These are phyloP conservation scores for Macrosiphum euphorbiae DNA, from an alignment of 2,888 invertebrate species.

Conservation along the genomic window DNA sequence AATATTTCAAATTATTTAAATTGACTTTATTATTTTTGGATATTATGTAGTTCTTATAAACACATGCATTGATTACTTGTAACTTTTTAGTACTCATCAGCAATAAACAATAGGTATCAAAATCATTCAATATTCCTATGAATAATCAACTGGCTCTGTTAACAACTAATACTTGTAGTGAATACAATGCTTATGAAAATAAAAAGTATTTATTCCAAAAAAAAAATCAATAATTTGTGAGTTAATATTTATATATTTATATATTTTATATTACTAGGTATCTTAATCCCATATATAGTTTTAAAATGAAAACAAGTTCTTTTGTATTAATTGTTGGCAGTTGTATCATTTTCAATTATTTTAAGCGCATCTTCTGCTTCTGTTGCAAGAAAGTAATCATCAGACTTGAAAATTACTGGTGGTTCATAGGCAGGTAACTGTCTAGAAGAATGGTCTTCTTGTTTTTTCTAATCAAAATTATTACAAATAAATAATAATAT, in stretches of 20 bases:
- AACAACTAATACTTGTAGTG: background rate
- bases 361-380: conserved; percentile 12
- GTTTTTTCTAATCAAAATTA: conserved; percentile 51
- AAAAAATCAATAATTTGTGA: background rate
- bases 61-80: background rate
- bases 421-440: conserved; percentile 53
- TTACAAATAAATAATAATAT: background rate
- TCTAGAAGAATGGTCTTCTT: conserved; percentile 46
- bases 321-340: background rate
- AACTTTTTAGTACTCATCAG: background rate
- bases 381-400: conserved; percentile 41
- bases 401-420: conserved; percentile 53
- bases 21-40: background rate
- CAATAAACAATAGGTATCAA: background rate
- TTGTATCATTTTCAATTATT: background rate
- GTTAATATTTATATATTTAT: background rate
- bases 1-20: background rate
- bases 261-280: background rate
- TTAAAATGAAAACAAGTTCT: background rate
- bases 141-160: background rate
- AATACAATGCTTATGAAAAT: background rate
- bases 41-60: background rate
- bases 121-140: background rate
- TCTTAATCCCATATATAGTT: background rate
- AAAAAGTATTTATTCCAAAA: background rate